Evolutionary conservation across 2,888 invertebrate genomes (phyloP), one percentile per base, ranked within the genome.

Genomic region (Glyphotaelius pellucidus): DNA sequence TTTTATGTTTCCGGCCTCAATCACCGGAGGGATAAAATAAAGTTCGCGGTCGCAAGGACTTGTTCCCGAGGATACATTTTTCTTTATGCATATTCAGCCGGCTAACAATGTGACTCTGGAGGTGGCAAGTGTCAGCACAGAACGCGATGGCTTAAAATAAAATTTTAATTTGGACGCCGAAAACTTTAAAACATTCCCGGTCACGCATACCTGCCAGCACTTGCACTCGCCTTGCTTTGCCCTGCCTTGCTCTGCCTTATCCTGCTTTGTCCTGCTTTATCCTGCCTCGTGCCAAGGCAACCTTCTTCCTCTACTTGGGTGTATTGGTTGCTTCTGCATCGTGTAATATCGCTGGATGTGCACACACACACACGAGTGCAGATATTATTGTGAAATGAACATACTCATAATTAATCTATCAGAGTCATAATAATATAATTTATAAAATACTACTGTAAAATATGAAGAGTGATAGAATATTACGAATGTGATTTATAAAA

Each of bases 101-200:
- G 88, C 80, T 67, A 91, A 91, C 47, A 91, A 91, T 91, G 91
- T 80, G 80, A 81, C 91, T 91, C 32, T 38, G 88, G 30, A 67
- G 88, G 91, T 89, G 80, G 42, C 38, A 80, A 67, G 42, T 67
- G 47, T 89, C 81, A 52, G 30, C 80, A 25, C 15, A n/a, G 80
- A n/a, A 67, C 67, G 80, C 80, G 79, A 80, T 15, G 67, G 11
- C 35, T 67, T 2, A 25, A 31, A 80, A 80, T 67, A 79, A 91
- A 87, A 91, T 91, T 91, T 91, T 87, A 91, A 91, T 91, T 91
- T 90, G 90, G 35, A 87, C 80, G 86, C 87, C 30, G 47, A 15
- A 35, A 87, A 47, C 52, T 35, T 47, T 86, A 42, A 86, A 12
- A 42, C 86, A 42, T 80, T 35, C 38, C 30, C 81, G 25, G 80